Percentiles rank a stretch among this genome's conserved stretches.
phyloP scores from a whole-genome alignment of 1,140 invertebrate species.

The Ceratitis capitata region DNA sequence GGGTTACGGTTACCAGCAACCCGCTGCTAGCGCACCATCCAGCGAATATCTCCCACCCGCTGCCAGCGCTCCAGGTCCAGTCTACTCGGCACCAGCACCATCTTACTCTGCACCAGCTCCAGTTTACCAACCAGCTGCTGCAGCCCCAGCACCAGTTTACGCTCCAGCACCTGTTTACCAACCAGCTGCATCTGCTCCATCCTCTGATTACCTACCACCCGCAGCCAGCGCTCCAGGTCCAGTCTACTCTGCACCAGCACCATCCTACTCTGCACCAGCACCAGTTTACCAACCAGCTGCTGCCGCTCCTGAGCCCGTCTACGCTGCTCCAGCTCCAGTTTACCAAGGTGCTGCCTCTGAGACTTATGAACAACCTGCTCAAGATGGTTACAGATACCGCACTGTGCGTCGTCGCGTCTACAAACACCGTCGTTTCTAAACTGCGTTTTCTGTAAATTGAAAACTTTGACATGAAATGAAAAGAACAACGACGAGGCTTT shows the following conservation, averaged over 20 bases:
- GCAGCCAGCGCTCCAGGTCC: not conserved
- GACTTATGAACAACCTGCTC: conserved; percentile 42
- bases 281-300: conserved; percentile 48
- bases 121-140: not conserved
- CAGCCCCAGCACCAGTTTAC: not conserved
- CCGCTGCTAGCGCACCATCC: conserved; percentile 1
- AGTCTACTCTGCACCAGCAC: not conserved
- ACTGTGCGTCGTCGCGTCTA: conserved; percentile 48
- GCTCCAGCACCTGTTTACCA: conserved; percentile 8
- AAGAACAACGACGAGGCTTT: not conserved
- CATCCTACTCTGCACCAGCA: not conserved
- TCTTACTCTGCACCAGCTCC: conserved; percentile 2
- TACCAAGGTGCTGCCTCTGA: not conserved
- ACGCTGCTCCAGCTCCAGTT: conserved; percentile 50
- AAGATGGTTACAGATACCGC: conserved; percentile 54
- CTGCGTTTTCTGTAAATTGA: not conserved
- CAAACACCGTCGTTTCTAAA: conserved; percentile 46
- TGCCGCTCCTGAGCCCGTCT: conserved; percentile 54
- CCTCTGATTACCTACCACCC: not conserved
- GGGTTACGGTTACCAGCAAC: conserved; percentile 39
- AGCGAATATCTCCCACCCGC: not conserved
- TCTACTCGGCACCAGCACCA: not conserved
- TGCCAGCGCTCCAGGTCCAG: not conserved
- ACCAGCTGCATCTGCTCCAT: conserved; percentile 9
- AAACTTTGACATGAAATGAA: not conserved